Evolutionary conservation across 92 coral and sea anemone species (phyloP).

Genomic region (Epizoanthus rinbou): DNA sequence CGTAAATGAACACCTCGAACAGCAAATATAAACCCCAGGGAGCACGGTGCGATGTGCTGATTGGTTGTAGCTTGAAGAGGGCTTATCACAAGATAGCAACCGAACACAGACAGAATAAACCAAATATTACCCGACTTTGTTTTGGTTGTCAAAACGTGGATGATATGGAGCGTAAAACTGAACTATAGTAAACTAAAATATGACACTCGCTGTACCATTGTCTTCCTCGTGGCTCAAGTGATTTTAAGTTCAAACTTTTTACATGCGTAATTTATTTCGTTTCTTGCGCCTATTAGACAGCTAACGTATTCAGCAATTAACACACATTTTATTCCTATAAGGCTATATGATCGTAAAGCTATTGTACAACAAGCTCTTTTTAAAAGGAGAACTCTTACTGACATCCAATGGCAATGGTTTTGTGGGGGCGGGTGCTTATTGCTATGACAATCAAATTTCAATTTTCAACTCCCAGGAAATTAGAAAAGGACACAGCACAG

Average conservation of each 20-base stretch:
- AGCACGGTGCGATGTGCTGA: slow-evolving; percentile 66
- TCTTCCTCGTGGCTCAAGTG: slow-evolving; percentile 42
- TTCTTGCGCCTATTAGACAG: no score
- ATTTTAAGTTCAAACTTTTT: slow-evolving; percentile 11
- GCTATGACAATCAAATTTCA: neutral
- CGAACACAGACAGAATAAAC: slow-evolving; percentile 35
- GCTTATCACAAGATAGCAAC: slow-evolving; percentile 54
- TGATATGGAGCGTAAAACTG: slow-evolving; percentile 35
- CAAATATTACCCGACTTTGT: slow-evolving; percentile 31
- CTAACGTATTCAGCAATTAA: neutral
- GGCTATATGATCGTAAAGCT: neutral
- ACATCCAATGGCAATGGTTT: slow-evolving; percentile 8
- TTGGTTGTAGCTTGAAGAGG: slow-evolving; percentile 64
- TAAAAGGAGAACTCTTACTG: neutral
- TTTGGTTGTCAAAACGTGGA: slow-evolving; percentile 49
- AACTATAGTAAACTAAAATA: slow-evolving; percentile 26
- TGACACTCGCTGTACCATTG: slow-evolving; percentile 37
- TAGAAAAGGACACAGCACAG: neutral
- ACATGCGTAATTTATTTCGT: neutral
- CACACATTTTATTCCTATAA: neutral
- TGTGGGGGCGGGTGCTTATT: slow-evolving; percentile 36
- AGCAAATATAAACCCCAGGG: slow-evolving; percentile 73
- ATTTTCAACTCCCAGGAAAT: slow-evolving; percentile 19
- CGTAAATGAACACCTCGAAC: slow-evolving; percentile 87
- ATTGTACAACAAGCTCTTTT: slow-evolving; percentile 7